A percentile compares a stretch with the other conserved stretches of the same genome.
Evolutionary conservation across 1,140 invertebrate species (phyloP).

Genomic region (Bombus superbus): DNA sequence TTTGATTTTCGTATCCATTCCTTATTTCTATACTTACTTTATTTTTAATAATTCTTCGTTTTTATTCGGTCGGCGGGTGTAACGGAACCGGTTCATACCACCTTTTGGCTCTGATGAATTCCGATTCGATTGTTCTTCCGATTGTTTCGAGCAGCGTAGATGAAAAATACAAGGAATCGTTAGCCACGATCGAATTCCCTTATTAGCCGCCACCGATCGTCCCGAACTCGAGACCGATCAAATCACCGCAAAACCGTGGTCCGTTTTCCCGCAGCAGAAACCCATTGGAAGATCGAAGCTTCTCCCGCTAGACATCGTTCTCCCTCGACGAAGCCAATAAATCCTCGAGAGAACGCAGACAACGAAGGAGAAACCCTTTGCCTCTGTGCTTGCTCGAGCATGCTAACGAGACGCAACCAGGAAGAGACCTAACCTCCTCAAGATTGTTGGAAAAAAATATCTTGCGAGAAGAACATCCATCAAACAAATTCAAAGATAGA

Average conservation of each 20-base stretch:
- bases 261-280: conserved; percentile 11
- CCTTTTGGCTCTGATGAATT: too few species aligned
- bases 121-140: not conserved
- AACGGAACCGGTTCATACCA: not conserved
- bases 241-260: not conserved
- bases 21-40: too few species aligned
- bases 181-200: not conserved
- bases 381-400: conserved; percentile 8
- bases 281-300: not conserved
- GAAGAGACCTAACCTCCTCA: not conserved
- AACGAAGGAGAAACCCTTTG: conserved; percentile 14
- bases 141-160: not conserved
- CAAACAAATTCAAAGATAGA: not conserved
- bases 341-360: conserved; percentile 20
- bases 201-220: not conserved
- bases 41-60: too few species aligned
- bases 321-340: conserved; percentile 18
- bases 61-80: not conserved
- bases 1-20: too few species aligned
- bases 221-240: not conserved
- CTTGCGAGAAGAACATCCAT: too few species aligned
- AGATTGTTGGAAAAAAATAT: not conserved
- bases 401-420: not conserved
- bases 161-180: too few species aligned
- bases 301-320: not conserved